Evolutionary conservation across 2,888 invertebrate genomes (phyloP).

Genomic region (Galeruca laticollis): DNA sequence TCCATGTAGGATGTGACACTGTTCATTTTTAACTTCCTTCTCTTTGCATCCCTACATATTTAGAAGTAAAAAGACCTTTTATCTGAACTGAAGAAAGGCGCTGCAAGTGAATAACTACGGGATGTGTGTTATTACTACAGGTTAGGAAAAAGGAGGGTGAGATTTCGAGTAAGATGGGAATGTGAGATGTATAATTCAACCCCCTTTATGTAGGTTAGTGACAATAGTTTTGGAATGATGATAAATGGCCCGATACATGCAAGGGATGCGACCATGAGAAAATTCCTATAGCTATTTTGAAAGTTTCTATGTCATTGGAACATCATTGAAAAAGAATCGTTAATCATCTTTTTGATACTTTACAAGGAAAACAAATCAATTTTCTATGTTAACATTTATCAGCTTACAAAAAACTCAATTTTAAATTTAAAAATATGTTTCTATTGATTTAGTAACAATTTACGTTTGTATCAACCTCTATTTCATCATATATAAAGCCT

Average conservation of each 20-base stretch:
- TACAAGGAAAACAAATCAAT: no score
- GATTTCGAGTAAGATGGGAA: conserved; percentile 25
- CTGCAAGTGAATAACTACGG: conserved; percentile 42
- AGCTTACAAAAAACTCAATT: no score
- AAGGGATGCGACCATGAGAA: conserved; percentile 39
- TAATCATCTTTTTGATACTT: no score
- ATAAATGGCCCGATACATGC: conserved; percentile 55
- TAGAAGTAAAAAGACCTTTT: conserved; percentile 7
- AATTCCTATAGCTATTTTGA: conserved; percentile 13
- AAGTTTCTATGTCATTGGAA: conserved; percentile 56
- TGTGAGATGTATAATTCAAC: conserved; percentile 42
- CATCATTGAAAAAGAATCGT: no score
- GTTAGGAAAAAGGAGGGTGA: conserved; percentile 39
- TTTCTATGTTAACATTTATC: no score
- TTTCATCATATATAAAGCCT: no score
- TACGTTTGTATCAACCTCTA: no score
- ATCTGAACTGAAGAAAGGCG: conserved; percentile 8
- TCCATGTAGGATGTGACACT: background rate
- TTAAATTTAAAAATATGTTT: no score
- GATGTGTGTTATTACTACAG: conserved; percentile 38
- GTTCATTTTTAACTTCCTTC: conserved; percentile 13
- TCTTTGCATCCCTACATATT: background rate
- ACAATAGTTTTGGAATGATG: conserved; percentile 54
- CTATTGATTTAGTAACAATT: no score
- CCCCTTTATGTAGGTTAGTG: conserved; percentile 45